phyloP scores from a whole-genome alignment of 1,140 invertebrate genomes.

The Trialeurodes vaporariorum region DNA sequence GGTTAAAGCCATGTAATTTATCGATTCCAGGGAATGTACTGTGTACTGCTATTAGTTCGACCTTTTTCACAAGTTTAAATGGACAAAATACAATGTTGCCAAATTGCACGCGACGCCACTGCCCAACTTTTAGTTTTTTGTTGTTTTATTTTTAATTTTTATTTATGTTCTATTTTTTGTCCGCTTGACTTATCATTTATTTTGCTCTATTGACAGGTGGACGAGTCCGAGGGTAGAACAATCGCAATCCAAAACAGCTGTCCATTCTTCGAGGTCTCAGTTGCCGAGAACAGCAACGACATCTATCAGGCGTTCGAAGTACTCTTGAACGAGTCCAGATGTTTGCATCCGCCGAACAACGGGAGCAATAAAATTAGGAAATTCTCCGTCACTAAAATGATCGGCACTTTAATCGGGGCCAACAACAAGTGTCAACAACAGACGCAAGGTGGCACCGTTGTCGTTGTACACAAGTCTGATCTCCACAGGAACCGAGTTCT shows the following conservation, averaged over 20 bases:
- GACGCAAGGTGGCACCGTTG: slow-evolving; percentile 39
- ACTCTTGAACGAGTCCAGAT: slow-evolving; percentile 48
- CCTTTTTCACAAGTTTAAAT: too few relatives aligned
- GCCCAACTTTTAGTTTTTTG: too few relatives aligned
- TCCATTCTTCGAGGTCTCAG: slow-evolving; percentile 60
- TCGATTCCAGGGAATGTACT: too few relatives aligned
- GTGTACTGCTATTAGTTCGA: too few relatives aligned
- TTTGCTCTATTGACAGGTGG: too few relatives aligned
- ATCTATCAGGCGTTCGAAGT: slow-evolving; percentile 55
- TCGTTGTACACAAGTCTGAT: slow-evolving; percentile 43
- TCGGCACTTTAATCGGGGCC: slow-evolving; percentile 52
- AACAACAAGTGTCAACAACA: slow-evolving; percentile 31
- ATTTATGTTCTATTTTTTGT: too few relatives aligned
- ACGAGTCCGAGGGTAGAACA: slow-evolving; percentile 52
- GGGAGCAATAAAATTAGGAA: slow-evolving; percentile 42
- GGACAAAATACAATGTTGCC: too few relatives aligned
- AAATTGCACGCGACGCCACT: too few relatives aligned
- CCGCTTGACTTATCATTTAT: too few relatives aligned
- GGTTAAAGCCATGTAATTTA: too few relatives aligned
- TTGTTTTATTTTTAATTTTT: too few relatives aligned
- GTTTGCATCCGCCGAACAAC: slow-evolving; percentile 35
- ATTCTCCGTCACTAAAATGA: slow-evolving; percentile 65
- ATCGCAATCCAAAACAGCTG: slow-evolving; percentile 49
- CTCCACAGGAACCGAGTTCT: slow-evolving; percentile 41
- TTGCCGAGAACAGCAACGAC: slow-evolving; percentile 58